Base-by-base conservation (phyloP, 2,888 invertebrate genomes). In the Hydraecia micacea region DNA sequence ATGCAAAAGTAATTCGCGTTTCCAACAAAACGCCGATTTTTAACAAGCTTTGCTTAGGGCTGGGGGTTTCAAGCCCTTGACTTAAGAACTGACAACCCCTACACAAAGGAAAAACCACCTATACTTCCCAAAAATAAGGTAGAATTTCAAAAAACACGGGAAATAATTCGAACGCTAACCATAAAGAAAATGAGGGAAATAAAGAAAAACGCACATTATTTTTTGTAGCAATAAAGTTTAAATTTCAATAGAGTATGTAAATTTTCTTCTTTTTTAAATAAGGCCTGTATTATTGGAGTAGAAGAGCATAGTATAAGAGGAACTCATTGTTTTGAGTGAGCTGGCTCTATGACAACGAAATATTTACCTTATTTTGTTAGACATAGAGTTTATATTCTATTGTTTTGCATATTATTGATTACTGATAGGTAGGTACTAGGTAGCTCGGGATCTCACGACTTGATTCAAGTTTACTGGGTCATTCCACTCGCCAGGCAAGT, bases 401-500 rank as follows among this genome's bases (percentile, higher is more conserved):
- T 81, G 78, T 60, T 5, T n/a, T 32, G 1, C 11, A 0, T 68
- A 46, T 60, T 89, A 89, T 89, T 84, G 89, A 89, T 90, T 90
- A 81, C 75, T 86, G 81, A 83, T 89, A 74, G n/a, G 21, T 66
- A 70, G n/a, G 55, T 55, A 55, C n/a, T 63, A 36, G 63, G 67
- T 79, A 84, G 81, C 65, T 80, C 32, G 74, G 79, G 77, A 77
- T 83, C 79, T 79, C 81, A 86, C 75, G 85, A 73, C 84, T 89
- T 46, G 83, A 86, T 86, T 91, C 91, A 91, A 91, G 90, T 90
- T 90, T 90, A 90, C 86, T 91, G 74, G 91, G 90, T 88, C 89
- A 89, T 91, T 90, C 88, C 87, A 88, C 90, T 91, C 88, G 74
- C 82, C 68, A 70, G 76, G 81, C 78, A 73, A 83, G 87, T 84